Evolutionary conservation across 2,888 invertebrate species (phyloP), one percentile per base, ranked within the genome.

Genomic region (Papilio demoleus): DNA sequence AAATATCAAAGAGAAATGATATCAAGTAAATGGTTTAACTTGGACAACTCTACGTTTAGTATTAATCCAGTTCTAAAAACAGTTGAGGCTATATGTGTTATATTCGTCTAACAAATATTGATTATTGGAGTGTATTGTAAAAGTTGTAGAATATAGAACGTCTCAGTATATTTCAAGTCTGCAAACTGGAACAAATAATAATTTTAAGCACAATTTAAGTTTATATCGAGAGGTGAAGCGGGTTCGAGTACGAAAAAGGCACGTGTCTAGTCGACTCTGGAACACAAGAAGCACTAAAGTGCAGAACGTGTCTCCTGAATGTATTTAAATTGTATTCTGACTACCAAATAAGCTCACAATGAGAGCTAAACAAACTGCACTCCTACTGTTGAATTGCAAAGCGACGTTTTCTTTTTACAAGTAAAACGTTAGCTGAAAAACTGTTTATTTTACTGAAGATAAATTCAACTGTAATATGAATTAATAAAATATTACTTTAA

Each of bases 311-410:
- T 50, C 50, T 50, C 47, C 14, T 24, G 24, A 50, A 24, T 50
- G 27, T 50, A 50, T 50, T 50, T 50, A 50, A 50, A 50, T 24
- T 50, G 50, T 50, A 50, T 50, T 24, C 24, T 24, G 50, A 50
- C 50, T 50, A 50, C 50, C 24, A 50, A 50, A 50, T 50, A 50
- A 50, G 50, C 27, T 50, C 24, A 27, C 50, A 50, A 50, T 24
- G 50, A 50, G 50, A 50, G 50, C 50, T 24, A 27, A 50, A 50
- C 27, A 50, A 50, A 50, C 50, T 50, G 50, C 50, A 50, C 50
- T 50, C 50, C 11, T 27, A n/a, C 22, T 12, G 12, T 50, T 50
- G 50, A 50, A 50, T 50, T 50, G 50, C 50, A 50, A 50, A 50
- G 50, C 6, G 24, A 6, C 50, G 14, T 50, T 50, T 24, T 24